These are phyloP conservation scores for Actinia equina DNA, from an alignment of 64 coral and sea anemone genomes.

Conservation along the genomic window DNA sequence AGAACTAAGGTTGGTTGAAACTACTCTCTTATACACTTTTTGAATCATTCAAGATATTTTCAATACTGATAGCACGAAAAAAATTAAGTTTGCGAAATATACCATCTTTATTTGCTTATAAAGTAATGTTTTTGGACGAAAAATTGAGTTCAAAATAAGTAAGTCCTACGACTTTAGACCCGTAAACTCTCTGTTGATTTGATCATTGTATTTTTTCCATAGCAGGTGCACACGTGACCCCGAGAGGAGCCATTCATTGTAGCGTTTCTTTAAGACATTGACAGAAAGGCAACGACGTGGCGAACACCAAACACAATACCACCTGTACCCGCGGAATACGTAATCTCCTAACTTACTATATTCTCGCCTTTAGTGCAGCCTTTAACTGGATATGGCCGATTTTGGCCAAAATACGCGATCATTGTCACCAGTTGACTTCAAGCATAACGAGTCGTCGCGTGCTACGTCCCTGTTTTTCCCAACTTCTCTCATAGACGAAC, in stretches of 20 bases:
- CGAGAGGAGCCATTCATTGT: constrained; percentile 86
- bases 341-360: constrained; percentile 76
- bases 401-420: constrained; percentile 94
- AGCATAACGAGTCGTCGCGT: constrained; percentile 67
- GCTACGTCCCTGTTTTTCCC: constrained; percentile 87
- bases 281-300: constrained; percentile 97
- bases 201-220: constrained; percentile 93
- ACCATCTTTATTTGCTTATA: not conserved
- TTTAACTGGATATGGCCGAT: constrained; percentile 96
- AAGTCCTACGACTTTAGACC: constrained; percentile 15
- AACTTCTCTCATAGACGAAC: constrained; percentile 69
- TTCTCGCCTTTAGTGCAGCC: constrained; percentile 61
- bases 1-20: not conserved
- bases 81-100: not conserved
- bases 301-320: constrained; percentile 88
- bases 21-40: not conserved
- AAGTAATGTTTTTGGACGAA: not conserved
- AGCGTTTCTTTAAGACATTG: constrained; percentile 74
- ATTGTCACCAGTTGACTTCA: constrained; percentile 95
- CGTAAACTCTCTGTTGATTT: constrained; percentile 62
- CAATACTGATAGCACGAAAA: not conserved
- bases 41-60: not conserved
- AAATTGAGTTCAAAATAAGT: not conserved
- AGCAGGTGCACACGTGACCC: constrained; percentile 92
- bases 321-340: constrained; percentile 92